A percentile compares a stretch with the other conserved stretches of the same genome.
Conservation (phyloP, 1,140 invertebrate species). For the Drosophila orena region DNA sequence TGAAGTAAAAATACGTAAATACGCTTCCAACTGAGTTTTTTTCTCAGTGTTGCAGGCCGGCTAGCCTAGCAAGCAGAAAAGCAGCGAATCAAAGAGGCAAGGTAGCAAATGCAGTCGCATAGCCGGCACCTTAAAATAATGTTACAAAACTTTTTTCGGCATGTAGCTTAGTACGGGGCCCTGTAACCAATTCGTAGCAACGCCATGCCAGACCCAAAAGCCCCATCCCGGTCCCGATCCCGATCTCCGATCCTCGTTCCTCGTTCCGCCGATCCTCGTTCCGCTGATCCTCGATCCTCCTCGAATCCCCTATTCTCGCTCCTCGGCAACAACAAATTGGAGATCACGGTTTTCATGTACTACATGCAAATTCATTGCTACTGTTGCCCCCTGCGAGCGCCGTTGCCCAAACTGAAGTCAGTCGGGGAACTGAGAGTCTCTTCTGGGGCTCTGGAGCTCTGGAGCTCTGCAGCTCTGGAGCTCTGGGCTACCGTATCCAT, state of each 20-base stretch:
- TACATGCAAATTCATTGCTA: slow-evolving; percentile 85
- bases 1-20: no score
- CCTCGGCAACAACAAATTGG: slow-evolving; percentile 73
- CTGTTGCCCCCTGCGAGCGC: slow-evolving; percentile 63
- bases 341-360: slow-evolving; percentile 84
- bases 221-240: slow-evolving; percentile 17
- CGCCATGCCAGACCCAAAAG: slow-evolving; percentile 33
- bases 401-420: neutral
- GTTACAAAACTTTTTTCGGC: slow-evolving; percentile 78
- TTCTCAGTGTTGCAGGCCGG: slow-evolving; percentile 7
- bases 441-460: neutral
- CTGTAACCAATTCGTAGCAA: slow-evolving; percentile 69
- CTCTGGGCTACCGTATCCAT: slow-evolving; percentile 61
- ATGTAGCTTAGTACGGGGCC: slow-evolving; percentile 71
- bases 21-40: neutral
- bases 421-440: neutral
- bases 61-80: neutral
- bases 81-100: slow-evolving; percentile 1
- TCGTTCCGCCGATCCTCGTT: slow-evolving; percentile 7
- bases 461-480: neutral
- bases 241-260: slow-evolving; percentile 15
- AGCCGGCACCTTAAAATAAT: slow-evolving; percentile 80
- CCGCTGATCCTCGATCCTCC: slow-evolving; percentile 5
- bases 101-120: slow-evolving; percentile 35
- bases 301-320: neutral